phyloP scores from a whole-genome alignment of 92 coral and sea anemone genomes.

The Micromussa lordhowensis region DNA sequence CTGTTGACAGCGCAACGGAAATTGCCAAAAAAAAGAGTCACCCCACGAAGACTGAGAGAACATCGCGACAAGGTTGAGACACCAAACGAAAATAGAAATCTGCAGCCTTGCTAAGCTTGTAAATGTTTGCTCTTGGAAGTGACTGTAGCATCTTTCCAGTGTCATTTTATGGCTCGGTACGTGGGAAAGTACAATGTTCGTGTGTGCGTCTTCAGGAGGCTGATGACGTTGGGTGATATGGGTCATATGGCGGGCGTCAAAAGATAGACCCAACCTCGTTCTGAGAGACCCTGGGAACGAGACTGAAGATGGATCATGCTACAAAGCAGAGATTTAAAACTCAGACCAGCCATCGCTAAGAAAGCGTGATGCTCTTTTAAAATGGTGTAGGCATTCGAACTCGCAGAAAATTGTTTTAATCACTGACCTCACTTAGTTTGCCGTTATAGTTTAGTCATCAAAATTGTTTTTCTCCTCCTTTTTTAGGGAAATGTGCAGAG shows the following conservation, averaged over 20 bases:
- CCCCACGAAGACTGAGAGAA: constrained; percentile 11
- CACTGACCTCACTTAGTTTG: neutral
- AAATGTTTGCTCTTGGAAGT: neutral
- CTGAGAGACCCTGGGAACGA: no score
- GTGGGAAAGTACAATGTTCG: neutral
- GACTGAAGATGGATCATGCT: neutral
- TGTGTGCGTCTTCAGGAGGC: neutral
- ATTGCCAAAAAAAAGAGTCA: neutral
- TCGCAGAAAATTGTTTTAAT: neutral
- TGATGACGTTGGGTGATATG: neutral
- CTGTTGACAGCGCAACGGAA: constrained; percentile 34
- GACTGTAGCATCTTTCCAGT: neutral
- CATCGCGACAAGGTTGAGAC: neutral
- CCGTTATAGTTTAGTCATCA: neutral
- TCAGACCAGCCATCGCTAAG: neutral
- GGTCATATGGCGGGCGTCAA: neutral
- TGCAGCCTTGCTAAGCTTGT: neutral
- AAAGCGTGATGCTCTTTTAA: neutral
- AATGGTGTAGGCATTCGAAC: neutral
- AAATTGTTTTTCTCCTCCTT: neutral
- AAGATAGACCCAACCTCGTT: no score
- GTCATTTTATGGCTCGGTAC: neutral
- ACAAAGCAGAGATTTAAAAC: neutral
- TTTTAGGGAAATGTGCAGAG: neutral
- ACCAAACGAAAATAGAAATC: neutral